Evolutionary conservation across 2,888 invertebrate species (phyloP).

Genomic region (Amiota mariae): DNA sequence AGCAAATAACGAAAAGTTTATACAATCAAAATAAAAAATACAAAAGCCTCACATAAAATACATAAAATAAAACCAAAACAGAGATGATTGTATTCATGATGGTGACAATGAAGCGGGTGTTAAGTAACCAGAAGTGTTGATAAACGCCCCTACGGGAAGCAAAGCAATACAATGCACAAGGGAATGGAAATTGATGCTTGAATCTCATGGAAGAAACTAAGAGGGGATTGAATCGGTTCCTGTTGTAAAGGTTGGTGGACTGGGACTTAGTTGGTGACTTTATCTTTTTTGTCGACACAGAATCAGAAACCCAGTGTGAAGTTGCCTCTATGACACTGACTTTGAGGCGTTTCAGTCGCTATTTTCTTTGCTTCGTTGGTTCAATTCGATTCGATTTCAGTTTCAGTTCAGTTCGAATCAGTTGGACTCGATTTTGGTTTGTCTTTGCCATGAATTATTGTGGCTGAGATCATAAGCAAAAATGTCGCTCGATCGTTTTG

Average conservation of each 20-base stretch:
- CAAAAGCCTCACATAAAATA: slow-evolving; percentile 34
- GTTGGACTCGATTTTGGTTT: slow-evolving; percentile 16
- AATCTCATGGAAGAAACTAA: too few species aligned
- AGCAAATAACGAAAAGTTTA: slow-evolving; percentile 27
- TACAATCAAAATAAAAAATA: slow-evolving; percentile 20
- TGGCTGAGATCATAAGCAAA: slow-evolving; percentile 45
- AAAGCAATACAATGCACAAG: slow-evolving; percentile 17
- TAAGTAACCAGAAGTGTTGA: slow-evolving; percentile 18
- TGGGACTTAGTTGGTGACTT: not conserved
- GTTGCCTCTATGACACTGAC: too few species aligned
- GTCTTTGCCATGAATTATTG: slow-evolving; percentile 43
- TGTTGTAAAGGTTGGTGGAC: not conserved
- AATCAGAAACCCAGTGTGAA: too few species aligned
- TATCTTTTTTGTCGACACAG: too few species aligned
- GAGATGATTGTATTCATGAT: not conserved
- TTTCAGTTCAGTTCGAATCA: not conserved
- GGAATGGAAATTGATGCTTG: slow-evolving; percentile 1
- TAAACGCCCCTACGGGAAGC: slow-evolving; percentile 12
- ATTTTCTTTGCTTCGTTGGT: not conserved
- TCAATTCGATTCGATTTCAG: slow-evolving; percentile 8
- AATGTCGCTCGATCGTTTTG: slow-evolving; percentile 50
- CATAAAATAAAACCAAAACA: slow-evolving; percentile 4
- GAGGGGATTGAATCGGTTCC: not conserved
- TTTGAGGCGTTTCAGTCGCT: not conserved
- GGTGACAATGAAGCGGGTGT: not conserved